A percentile compares a stretch with the other conserved stretches of the same genome.
These are phyloP conservation scores for Orthosia gracilis DNA, from an alignment of 2,888 invertebrate genomes.

Conservation along the genomic window DNA sequence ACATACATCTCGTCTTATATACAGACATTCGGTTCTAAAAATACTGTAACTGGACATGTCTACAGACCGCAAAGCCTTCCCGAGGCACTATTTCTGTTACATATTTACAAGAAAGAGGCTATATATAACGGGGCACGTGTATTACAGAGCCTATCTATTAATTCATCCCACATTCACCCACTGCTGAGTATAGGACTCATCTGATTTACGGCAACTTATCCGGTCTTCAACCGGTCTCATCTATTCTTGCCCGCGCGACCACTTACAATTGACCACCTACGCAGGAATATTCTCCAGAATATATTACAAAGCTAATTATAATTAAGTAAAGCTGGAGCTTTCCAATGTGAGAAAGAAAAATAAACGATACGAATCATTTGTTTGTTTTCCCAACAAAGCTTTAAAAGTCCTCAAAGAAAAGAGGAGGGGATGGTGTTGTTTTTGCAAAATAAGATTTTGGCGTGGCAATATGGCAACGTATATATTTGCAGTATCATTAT, in stretches of 20 bases:
- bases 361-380: conserved; percentile 10
- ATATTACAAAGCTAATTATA: conserved; percentile 8
- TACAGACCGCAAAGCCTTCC: conserved; percentile 19
- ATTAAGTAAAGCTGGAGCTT: conserved; percentile 11
- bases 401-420: conserved; percentile 15
- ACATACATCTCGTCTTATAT: too few relatives aligned
- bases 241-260: conserved; percentile 18
- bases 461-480: conserved; percentile 18
- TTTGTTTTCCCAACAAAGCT: conserved; percentile 25
- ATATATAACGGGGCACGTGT: not conserved
- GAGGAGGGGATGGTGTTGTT: not conserved
- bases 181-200: not conserved
- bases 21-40: not conserved
- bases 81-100: not conserved
- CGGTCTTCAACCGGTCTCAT: conserved; percentile 1
- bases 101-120: conserved; percentile 9
- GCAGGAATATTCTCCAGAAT: conserved; percentile 13
- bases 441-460: conserved; percentile 23
- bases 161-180: conserved; percentile 11
- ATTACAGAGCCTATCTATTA: not conserved
- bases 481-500: conserved; percentile 43
- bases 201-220: conserved; percentile 14
- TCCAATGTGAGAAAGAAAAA: not conserved
- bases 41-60: conserved; percentile 4
- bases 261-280: conserved; percentile 19